Base-by-base conservation (phyloP, 2,113 vertebrate genomes). In the Brienomyrus longianalis region DNA sequence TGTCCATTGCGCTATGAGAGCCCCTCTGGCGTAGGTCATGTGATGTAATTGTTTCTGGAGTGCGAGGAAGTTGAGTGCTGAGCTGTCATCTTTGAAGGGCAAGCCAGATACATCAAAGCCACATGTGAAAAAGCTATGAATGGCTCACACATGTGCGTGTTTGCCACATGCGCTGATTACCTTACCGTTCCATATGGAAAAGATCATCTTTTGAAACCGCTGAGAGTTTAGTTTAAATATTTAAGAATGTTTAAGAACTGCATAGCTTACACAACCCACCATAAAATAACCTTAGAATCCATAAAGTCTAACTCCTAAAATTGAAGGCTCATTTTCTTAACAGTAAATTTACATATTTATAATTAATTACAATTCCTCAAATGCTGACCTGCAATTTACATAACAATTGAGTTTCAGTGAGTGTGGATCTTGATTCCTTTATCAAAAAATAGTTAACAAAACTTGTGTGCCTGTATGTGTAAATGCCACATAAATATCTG, bases 181-280 rank as follows among this genome's bases (percentile, higher is more conserved):
- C 21, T 48, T 86, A 70, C 56, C 31, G 87, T 88, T 23, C 90
- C 94, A 95, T 93, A 92, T 93, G 95, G 94, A 95, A 95, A 88
- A 91, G 74, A 94, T 95, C 92, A 92, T 80, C 86, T 92, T 77
- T 92, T 90, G 89, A 94, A 93, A 92, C 87, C 77, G 85, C 91
- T 92, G 91, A 93, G 92, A 92, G 90, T 94, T 84, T 92, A 39
- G 91, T 83, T 9, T 19, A 88, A 59, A 70, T 48, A 84, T 23
- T 92, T 92, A 93, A 91, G 52, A 90, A 1, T 52, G 89, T 93
- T 94, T 92, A 11, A 56, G 39, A 2, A 91, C 80, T 92, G 74
- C 91, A 91, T 88, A 87, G 59, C 54, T 52, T 87, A 83, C 90
- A 90, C 84, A 89, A 90, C 0, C 89, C 85, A 92, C 90, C 62